Conservation (phyloP, 2,888 invertebrate genomes). For the Meta bourneti region DNA sequence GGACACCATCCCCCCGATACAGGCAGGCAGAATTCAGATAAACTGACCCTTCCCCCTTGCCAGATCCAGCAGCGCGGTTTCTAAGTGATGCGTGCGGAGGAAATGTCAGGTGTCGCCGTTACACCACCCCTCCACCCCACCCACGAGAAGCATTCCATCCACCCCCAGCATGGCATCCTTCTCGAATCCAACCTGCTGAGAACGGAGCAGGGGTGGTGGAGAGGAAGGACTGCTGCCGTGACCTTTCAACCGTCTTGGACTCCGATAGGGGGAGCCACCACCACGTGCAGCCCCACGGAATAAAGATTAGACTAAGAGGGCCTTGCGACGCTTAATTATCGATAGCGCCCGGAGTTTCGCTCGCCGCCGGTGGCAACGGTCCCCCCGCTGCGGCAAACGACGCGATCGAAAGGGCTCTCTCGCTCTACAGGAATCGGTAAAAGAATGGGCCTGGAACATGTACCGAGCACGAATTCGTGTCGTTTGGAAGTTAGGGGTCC, state of each 20-base stretch:
- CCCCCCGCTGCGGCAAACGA: background rate
- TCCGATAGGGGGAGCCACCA: slow-evolving; percentile 73
- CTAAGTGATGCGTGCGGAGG: slow-evolving; percentile 75
- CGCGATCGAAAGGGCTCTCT: background rate
- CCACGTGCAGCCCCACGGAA: slow-evolving; percentile 22
- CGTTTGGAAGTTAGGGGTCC: no score
- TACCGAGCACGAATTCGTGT: no score
- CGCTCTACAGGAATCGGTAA: slow-evolving; percentile 13
- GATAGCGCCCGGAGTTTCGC: background rate
- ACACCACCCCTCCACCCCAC: background rate
- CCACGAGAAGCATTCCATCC: background rate
- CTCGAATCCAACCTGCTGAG: background rate
- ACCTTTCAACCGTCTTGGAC: slow-evolving; percentile 66
- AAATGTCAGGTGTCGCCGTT: slow-evolving; percentile 76
- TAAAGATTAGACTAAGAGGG: slow-evolving; percentile 1
- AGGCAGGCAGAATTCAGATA: slow-evolving; percentile 36
- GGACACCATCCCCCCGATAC: slow-evolving; percentile 42
- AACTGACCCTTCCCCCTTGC: slow-evolving; percentile 75
- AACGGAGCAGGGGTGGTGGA: background rate
- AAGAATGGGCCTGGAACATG: slow-evolving; percentile 8
- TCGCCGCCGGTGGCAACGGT: slow-evolving; percentile 31
- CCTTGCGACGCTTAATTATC: slow-evolving; percentile 49
- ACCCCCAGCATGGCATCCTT: slow-evolving; percentile 24
- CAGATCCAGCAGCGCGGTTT: slow-evolving; percentile 60
- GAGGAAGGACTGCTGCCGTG: slow-evolving; percentile 28